phyloP scores from a whole-genome alignment of 2,797 vertebrate genomes.

The Premnoplex brunnescens region DNA sequence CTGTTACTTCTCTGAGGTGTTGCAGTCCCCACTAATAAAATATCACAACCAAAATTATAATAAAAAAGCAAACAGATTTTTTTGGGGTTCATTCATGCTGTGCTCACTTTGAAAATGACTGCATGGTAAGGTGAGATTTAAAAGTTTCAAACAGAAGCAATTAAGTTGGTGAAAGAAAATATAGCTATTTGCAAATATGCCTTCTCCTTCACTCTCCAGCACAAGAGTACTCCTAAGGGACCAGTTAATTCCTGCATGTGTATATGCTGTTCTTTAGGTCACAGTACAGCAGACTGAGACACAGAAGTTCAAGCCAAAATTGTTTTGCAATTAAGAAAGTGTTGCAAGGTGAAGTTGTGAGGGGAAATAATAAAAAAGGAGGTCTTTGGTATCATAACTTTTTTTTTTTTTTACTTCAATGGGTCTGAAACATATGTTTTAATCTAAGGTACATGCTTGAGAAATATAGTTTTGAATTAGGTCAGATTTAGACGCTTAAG shows the following conservation, averaged over 20 bases:
- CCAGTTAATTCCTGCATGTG: constrained; percentile 62
- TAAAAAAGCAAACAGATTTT: constrained; percentile 46
- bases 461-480: background rate
- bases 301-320: constrained; percentile 64
- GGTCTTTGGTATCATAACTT: background rate
- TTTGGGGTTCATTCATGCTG: constrained; percentile 10
- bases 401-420: background rate
- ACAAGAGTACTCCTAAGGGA: constrained; percentile 54
- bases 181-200: constrained; percentile 56
- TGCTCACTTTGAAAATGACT: constrained; percentile 51
- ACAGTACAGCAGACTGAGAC: constrained; percentile 60
- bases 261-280: constrained; percentile 65
- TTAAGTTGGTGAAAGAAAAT: constrained; percentile 63
- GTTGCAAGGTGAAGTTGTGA: constrained; percentile 63
- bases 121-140: constrained; percentile 40
- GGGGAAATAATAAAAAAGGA: constrained; percentile 59
- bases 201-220: constrained; percentile 51
- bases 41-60: constrained; percentile 48
- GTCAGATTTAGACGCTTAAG: background rate
- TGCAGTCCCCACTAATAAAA: constrained; percentile 15
- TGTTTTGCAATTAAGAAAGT: constrained; percentile 71
- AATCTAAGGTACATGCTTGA: background rate
- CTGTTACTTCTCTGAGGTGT: constrained; percentile 39
- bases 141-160: constrained; percentile 67
- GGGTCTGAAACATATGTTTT: background rate